Evolutionary conservation across 2,888 invertebrate species (phyloP).

Genomic region (Heliconius charithonia): DNA sequence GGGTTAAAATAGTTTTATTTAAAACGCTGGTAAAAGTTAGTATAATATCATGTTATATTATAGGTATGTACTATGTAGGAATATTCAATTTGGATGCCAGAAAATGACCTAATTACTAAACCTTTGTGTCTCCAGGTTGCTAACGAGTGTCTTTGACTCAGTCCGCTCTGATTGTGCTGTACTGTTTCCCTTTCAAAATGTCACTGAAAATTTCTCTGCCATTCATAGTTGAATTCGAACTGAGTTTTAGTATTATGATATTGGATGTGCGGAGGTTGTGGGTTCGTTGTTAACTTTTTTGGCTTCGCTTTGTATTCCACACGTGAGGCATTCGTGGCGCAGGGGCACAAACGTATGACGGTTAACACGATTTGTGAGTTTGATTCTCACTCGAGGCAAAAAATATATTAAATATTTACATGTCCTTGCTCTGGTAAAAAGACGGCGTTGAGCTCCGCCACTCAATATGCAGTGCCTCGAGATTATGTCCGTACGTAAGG

Average conservation of each 20-base stretch:
- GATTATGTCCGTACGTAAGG: too few relatives aligned
- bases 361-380: too few relatives aligned
- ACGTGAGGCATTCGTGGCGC: too few relatives aligned
- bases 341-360: too few relatives aligned
- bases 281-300: background rate
- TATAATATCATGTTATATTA: background rate
- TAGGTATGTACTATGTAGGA: background rate
- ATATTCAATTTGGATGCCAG: background rate
- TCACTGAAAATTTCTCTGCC: background rate
- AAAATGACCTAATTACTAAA: slow-evolving; percentile 17
- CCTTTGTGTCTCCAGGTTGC: slow-evolving; percentile 19
- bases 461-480: too few relatives aligned
- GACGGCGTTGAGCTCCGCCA: too few relatives aligned
- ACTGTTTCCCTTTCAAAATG: slow-evolving; percentile 10
- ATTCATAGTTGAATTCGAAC: slow-evolving; percentile 1
- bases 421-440: too few relatives aligned
- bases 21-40: too few relatives aligned
- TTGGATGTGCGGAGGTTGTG: background rate
- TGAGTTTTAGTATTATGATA: background rate
- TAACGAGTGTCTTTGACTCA: slow-evolving; percentile 23
- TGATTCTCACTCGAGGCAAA: too few relatives aligned
- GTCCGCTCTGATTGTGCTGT: slow-evolving; percentile 18
- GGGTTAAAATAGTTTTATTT: too few relatives aligned
- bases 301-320: too few relatives aligned
- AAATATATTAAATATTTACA: too few relatives aligned